A percentile compares a stretch with the other conserved stretches of the same genome.
Conservation (phyloP, 1,140 invertebrate genomes). For the Tenebrio molitor region DNA sequence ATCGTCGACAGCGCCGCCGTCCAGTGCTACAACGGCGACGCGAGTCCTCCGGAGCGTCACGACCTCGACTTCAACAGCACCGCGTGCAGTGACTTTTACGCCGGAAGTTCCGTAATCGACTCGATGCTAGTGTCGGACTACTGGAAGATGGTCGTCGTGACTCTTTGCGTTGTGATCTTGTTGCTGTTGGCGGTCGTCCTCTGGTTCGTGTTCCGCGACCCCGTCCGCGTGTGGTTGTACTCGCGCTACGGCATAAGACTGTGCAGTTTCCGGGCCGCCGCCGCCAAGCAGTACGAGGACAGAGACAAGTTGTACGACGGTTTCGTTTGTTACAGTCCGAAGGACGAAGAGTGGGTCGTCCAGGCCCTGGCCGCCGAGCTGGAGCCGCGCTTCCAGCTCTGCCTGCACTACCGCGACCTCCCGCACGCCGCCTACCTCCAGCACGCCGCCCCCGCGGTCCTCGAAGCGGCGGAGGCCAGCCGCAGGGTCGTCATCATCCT, state of each 20-base stretch:
- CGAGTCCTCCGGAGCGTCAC: constrained; percentile 78
- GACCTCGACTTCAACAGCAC: constrained; percentile 86
- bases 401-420: constrained; percentile 88
- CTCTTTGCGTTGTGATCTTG: constrained; percentile 80
- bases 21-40: constrained; percentile 84
- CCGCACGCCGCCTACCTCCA: constrained; percentile 80
- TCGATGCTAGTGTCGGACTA: constrained; percentile 88
- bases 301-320: constrained; percentile 92
- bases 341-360: constrained; percentile 91
- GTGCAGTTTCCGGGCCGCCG: constrained; percentile 72
- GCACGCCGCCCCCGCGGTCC: constrained; percentile 80
- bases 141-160: constrained; percentile 85
- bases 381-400: constrained; percentile 88
- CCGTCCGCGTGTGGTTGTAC: constrained; percentile 88
- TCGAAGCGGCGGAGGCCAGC: constrained; percentile 89
- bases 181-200: constrained; percentile 81
- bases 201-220: constrained; percentile 86
- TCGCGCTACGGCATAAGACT: constrained; percentile 88
- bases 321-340: constrained; percentile 92
- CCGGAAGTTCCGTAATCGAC: constrained; percentile 85
- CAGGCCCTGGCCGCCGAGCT: constrained; percentile 87
- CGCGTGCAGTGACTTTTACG: constrained; percentile 86
- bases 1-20: constrained; percentile 83
- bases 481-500: constrained; percentile 84
- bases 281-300: constrained; percentile 75